These are phyloP conservation scores for Eubucco bourcierii DNA, from an alignment of 2,113 vertebrate genomes.

Conservation along the genomic window DNA sequence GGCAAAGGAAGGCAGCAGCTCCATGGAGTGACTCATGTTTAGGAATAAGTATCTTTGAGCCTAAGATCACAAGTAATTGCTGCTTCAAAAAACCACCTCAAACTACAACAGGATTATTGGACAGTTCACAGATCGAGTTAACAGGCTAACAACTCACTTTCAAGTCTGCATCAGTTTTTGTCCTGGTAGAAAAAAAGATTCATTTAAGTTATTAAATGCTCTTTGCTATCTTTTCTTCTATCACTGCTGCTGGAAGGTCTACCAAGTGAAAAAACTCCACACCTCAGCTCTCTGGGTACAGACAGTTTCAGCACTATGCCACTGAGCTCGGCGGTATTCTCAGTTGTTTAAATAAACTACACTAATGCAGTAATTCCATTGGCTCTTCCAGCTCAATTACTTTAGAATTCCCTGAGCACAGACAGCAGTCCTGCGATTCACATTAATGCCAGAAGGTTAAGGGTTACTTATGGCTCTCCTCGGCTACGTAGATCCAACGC, in stretches of 20 bases:
- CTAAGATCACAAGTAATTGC: not conserved
- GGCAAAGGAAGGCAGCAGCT: not conserved
- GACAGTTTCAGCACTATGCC: not conserved
- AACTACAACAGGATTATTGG: not conserved
- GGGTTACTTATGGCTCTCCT: not conserved
- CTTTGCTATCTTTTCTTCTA: not conserved
- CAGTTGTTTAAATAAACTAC: not conserved
- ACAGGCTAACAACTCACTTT: not conserved
- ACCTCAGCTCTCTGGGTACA: not conserved
- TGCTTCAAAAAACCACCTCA: not conserved
- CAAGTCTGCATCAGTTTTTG: not conserved
- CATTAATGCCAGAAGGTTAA: not conserved
- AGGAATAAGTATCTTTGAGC: not conserved
- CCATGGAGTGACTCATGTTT: not conserved
- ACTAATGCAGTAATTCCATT: conserved; percentile 33
- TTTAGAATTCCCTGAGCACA: not conserved
- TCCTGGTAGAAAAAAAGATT: not conserved
- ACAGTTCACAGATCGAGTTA: not conserved
- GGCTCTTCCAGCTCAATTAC: conserved; percentile 50
- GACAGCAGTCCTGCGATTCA: not conserved
- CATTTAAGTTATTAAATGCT: not conserved
- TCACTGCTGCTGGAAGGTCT: not conserved
- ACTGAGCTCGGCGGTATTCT: not conserved
- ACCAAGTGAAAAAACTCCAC: not conserved
- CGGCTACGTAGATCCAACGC: not conserved